These are phyloP conservation scores for Rotaria magnacalcarata DNA, from an alignment of 2,888 invertebrate genomes.

Conservation along the genomic window DNA sequence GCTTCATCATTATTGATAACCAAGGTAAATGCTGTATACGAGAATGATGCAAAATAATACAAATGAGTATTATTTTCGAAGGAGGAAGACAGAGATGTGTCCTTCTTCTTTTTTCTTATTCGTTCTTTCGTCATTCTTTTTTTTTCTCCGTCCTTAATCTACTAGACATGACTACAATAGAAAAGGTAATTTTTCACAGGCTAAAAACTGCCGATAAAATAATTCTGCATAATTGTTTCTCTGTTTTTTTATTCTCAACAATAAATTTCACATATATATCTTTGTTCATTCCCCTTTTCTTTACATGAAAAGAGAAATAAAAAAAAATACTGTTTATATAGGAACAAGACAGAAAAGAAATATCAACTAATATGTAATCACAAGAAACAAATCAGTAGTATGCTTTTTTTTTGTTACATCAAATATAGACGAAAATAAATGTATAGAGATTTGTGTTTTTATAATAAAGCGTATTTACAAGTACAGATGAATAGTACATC, in stretches of 20 bases:
- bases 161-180: not conserved
- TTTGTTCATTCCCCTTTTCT: not conserved
- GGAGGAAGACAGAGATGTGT: not conserved
- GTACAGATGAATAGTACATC: not conserved
- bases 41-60: not conserved
- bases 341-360: not conserved
- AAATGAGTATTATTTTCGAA: not conserved
- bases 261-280: conserved; percentile 6
- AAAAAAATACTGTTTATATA: conserved; percentile 17
- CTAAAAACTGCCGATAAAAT: not conserved
- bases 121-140: not conserved
- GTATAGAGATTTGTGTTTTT: not conserved
- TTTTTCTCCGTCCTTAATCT: not conserved
- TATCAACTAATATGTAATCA: not conserved
- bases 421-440: not conserved
- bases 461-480: conserved; percentile 11
- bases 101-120: not conserved
- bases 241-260: conserved; percentile 5
- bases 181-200: not conserved
- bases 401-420: not conserved
- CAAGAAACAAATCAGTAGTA: not conserved
- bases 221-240: not conserved
- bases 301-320: not conserved
- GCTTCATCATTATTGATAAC: not conserved
- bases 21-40: not conserved